Evolutionary conservation across 2,113 vertebrate species (phyloP), one percentile per base, ranked within the genome.

Genomic region (Solea senegalensis): DNA sequence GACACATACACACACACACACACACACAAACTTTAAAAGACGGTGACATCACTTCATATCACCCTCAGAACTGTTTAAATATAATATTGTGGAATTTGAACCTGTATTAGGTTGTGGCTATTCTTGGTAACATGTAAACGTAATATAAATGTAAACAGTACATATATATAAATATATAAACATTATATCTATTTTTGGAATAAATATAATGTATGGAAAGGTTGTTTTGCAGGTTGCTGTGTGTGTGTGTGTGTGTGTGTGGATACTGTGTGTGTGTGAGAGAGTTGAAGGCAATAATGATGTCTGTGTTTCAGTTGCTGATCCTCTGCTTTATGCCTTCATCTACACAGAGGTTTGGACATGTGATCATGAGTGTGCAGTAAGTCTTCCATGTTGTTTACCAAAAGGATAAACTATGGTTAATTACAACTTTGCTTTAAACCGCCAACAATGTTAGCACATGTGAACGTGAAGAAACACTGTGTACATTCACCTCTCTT

Each of bases 151-250:
- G 89, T 92, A 91, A 86, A 91, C 90, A 88, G 67, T 89, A 4
- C 34, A 34, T 34, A 14, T 48, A 48, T 48, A 48, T 13, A 59
- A 21, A 89, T 90, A 90, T 90, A 90, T 82, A 89, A 90, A 91
- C 89, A 89, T 85, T 84, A 87, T 92, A 91, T 92, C 89, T 92
- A 92, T 92, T 92, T 92, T 91, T 92, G 83, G 84, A 90, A 90
- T 88, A 88, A 91, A 86, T 89, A 82, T 74, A 77, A 53, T 60
- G 79, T 88, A 65, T 16, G 80, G 82, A 65, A 84, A 80, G 76
- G 72, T 84, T 80, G 77, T 84, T 86, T 86, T 74, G 82, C 88
- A 81, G 87, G 81, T 81, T 74, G 79, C 74, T 60, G 58, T 13
- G 69, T 83, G 77, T 78, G 77, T 86, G 59, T 65, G 73, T 81